phyloP scores from a whole-genome alignment of 2,888 invertebrate genomes.

The Troglohyphantes excavatus region DNA sequence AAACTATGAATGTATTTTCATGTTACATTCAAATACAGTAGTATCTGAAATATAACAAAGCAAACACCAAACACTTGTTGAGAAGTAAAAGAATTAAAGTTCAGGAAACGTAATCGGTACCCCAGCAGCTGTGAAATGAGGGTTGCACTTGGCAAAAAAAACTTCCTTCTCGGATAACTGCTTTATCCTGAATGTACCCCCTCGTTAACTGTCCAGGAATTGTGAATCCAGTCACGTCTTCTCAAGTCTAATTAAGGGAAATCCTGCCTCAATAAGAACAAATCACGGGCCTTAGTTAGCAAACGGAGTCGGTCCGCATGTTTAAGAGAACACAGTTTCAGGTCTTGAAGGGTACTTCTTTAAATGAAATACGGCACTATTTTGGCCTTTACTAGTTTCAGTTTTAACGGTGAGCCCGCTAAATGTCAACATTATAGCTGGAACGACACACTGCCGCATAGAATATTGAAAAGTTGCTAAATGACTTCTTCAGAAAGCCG shows the following conservation, averaged over 20 bases:
- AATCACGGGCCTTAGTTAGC: slow-evolving; percentile 56
- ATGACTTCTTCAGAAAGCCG: slow-evolving; percentile 32
- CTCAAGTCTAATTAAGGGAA: slow-evolving; percentile 63
- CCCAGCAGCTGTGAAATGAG: slow-evolving; percentile 31
- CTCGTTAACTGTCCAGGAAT: slow-evolving; percentile 60
- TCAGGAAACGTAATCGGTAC: slow-evolving; percentile 19
- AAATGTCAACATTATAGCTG: slow-evolving; percentile 59
- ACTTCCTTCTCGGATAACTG: slow-evolving; percentile 12
- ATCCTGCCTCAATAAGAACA: slow-evolving; percentile 59
- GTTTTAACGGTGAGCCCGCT: slow-evolving; percentile 32
- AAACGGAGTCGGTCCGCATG: slow-evolving; percentile 44
- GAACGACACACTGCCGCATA: slow-evolving; percentile 31
- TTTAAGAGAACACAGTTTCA: slow-evolving; percentile 53
- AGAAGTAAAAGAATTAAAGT: background rate
- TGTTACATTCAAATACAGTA: no score
- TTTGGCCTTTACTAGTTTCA: slow-evolving; percentile 48
- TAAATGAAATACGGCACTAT: slow-evolving; percentile 36
- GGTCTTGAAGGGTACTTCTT: slow-evolving; percentile 59
- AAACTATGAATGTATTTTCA: no score
- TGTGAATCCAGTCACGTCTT: slow-evolving; percentile 56
- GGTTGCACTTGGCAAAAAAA: slow-evolving; percentile 12
- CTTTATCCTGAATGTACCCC: slow-evolving; percentile 10
- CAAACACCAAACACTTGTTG: slow-evolving; percentile 27
- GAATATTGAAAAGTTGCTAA: slow-evolving; percentile 71
- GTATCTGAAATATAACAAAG: no score